Percentiles rank a stretch among this genome's conserved stretches.
Conservation (phyloP, 2,888 invertebrate genomes). For the Nomada ruficornis region DNA sequence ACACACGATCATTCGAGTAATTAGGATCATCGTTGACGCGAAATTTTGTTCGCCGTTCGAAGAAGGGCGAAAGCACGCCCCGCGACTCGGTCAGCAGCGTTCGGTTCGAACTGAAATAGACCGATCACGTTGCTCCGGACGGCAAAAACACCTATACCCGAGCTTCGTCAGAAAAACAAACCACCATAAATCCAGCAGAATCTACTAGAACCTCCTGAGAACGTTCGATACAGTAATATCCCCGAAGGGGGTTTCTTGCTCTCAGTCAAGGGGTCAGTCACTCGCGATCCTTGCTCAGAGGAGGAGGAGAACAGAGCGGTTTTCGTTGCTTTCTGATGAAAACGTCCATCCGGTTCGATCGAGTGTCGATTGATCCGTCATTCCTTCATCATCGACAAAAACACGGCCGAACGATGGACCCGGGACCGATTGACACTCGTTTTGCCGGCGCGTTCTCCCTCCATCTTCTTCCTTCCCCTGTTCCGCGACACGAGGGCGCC, state of each 20-base stretch:
- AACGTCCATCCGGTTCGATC: constrained; percentile 57
- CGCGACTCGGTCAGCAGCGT: no score
- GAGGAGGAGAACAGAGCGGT: constrained; percentile 29
- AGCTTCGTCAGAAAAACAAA: background rate
- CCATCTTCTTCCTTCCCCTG: constrained; percentile 9
- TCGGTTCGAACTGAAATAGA: background rate
- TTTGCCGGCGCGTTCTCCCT: constrained; percentile 45
- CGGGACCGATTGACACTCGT: constrained; percentile 69
- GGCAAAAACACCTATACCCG: background rate
- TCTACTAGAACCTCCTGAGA: constrained; percentile 4
- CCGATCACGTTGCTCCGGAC: background rate
- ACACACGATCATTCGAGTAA: no score
- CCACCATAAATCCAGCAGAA: background rate
- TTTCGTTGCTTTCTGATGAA: constrained; percentile 69
- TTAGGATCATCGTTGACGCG: no score
- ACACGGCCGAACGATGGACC: constrained; percentile 55
- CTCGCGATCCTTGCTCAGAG: background rate
- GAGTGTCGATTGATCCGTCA: constrained; percentile 75
- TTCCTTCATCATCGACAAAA: constrained; percentile 69
- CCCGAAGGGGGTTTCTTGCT: constrained; percentile 29
- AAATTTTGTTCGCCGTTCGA: no score
- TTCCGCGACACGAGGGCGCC: background rate
- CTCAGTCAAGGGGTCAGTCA: constrained; percentile 22
- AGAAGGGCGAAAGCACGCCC: no score
- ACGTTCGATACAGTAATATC: constrained; percentile 2